Conservation (phyloP, 2,888 invertebrate genomes). For the Chesias legatella region DNA sequence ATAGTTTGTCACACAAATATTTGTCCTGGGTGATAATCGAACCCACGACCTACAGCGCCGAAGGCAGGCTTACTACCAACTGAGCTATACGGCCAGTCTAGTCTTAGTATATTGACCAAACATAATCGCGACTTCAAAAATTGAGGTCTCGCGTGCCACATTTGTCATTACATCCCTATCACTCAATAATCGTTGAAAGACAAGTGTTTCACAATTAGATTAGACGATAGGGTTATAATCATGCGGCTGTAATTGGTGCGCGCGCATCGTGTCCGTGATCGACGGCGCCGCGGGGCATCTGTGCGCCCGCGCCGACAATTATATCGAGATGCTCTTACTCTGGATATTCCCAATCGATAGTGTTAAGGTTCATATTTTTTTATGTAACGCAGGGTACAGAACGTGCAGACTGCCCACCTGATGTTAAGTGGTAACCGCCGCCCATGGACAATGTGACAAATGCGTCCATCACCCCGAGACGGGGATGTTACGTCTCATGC, state of each 20-base stretch:
- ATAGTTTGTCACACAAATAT: too few species aligned
- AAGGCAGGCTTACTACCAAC: too few species aligned
- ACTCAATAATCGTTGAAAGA: slow-evolving; percentile 58
- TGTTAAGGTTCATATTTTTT: slow-evolving; percentile 5
- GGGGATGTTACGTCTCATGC: too few species aligned
- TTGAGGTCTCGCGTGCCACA: slow-evolving; percentile 2
- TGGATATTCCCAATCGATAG: slow-evolving; percentile 30
- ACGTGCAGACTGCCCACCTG: too few species aligned
- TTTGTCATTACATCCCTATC: slow-evolving; percentile 30
- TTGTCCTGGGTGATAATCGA: too few species aligned
- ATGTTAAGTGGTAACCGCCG: too few species aligned
- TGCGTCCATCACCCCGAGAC: too few species aligned
- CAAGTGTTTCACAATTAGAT: slow-evolving; percentile 75
- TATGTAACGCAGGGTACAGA: too few species aligned
- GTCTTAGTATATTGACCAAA: too few species aligned
- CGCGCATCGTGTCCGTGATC: slow-evolving; percentile 56
- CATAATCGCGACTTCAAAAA: neutral
- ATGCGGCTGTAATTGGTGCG: slow-evolving; percentile 63
- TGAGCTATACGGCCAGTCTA: too few species aligned
- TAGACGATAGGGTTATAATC: slow-evolving; percentile 51
- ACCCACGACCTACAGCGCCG: too few species aligned
- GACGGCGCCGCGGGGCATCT: slow-evolving; percentile 71
- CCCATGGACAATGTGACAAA: too few species aligned
- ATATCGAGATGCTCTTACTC: slow-evolving; percentile 37
- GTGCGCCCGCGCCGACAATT: slow-evolving; percentile 63